Percentiles rank a stretch among this genome's conserved stretches.
These are phyloP conservation scores for Cyprinodon brontotheroides DNA, from an alignment of 2,113 vertebrate genomes.

Conservation along the genomic window DNA sequence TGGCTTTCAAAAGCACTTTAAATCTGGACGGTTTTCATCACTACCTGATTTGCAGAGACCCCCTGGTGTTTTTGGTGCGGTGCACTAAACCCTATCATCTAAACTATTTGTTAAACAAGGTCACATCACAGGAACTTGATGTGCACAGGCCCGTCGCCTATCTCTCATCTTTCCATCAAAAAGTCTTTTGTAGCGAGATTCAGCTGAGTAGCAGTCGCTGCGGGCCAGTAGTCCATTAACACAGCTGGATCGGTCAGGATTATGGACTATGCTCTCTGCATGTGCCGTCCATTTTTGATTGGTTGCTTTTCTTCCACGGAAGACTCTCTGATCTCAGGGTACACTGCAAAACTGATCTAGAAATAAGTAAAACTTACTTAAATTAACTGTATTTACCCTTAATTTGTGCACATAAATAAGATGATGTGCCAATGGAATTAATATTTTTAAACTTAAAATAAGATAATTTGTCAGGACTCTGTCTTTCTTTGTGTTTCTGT, in stretches of 20 bases:
- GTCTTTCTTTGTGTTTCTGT: no score
- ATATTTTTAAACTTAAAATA: no score
- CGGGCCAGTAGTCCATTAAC: conserved; percentile 6
- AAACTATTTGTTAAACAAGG: conserved; percentile 68
- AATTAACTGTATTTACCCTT: no score
- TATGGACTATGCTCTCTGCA: neutral
- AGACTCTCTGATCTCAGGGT: conserved; percentile 4
- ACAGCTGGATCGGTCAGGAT: conserved; percentile 51
- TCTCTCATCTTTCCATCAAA: conserved; percentile 43
- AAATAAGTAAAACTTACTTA: no score
- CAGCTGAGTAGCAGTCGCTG: conserved; percentile 50
- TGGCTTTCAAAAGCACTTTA: conserved; percentile 66
- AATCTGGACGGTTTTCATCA: conserved; percentile 67
- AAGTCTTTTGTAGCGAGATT: conserved; percentile 25
- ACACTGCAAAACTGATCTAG: no score
- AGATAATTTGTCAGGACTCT: no score
- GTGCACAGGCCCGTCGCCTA: conserved; percentile 14
- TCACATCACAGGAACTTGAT: conserved; percentile 49
- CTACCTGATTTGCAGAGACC: conserved; percentile 56
- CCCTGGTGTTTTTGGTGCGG: conserved; percentile 41
- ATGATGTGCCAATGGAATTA: no score
- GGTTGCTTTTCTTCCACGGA: conserved; percentile 19
- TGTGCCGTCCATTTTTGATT: neutral
- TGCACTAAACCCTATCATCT: conserved; percentile 53
- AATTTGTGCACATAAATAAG: no score